A percentile compares a stretch with the other conserved stretches of the same genome.
These are phyloP conservation scores for Himalopsyche tibetana DNA, from an alignment of 2,888 invertebrate genomes.

Conservation along the genomic window DNA sequence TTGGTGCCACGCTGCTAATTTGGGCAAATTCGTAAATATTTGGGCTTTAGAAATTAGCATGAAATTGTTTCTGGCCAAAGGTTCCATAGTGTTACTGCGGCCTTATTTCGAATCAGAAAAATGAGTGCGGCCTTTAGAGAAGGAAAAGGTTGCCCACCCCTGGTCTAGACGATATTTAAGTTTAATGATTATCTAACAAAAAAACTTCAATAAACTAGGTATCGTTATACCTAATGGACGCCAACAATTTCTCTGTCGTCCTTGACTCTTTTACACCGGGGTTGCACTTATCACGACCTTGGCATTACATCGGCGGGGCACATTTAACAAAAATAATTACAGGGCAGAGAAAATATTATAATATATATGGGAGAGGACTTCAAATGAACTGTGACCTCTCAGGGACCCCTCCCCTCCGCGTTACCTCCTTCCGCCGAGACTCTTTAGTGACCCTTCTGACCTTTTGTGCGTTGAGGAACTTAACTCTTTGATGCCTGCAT, in stretches of 20 bases:
- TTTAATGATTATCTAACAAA: too few relatives aligned
- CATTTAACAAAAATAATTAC: conserved; percentile 22
- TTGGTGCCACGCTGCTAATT: too few relatives aligned
- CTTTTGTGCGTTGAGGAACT: conserved; percentile 34
- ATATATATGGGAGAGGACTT: conserved; percentile 23
- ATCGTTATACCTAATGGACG: too few relatives aligned
- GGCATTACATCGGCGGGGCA: neutral
- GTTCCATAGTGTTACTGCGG: too few relatives aligned
- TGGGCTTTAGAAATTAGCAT: too few relatives aligned
- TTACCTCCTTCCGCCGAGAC: neutral
- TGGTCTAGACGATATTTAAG: too few relatives aligned
- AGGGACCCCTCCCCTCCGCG: neutral
- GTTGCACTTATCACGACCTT: conserved; percentile 24
- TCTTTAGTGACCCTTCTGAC: conserved; percentile 9
- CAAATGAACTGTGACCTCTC: conserved; percentile 31
- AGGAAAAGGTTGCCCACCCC: too few relatives aligned
- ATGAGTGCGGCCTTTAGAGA: too few relatives aligned
- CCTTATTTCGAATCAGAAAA: too few relatives aligned
- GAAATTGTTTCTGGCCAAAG: too few relatives aligned
- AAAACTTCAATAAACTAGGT: too few relatives aligned
- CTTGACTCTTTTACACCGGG: neutral
- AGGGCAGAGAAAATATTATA: conserved; percentile 23
- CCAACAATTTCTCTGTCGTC: neutral
- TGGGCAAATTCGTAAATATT: too few relatives aligned
- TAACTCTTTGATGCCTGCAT: conserved; percentile 32